Evolutionary conservation across 1,140 invertebrate species (phyloP), one percentile per base, ranked within the genome.

Genomic region (Drosophila ogumai): DNA sequence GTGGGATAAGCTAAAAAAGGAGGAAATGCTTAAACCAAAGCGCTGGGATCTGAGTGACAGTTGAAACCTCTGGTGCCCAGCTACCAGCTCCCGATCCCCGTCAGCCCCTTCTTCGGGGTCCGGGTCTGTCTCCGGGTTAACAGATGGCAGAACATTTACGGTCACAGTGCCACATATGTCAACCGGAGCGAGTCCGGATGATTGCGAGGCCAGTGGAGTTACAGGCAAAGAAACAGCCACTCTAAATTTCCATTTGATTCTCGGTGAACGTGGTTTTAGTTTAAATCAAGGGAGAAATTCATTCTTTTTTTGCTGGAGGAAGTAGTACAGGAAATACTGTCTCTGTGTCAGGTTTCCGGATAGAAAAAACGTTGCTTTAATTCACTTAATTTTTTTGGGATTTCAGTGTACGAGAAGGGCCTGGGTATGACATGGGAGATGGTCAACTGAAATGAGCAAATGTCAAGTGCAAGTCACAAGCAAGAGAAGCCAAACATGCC

Each of bases 101-200:
- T 9, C 3, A 10, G 7, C 17, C 44, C 46, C 66, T 15, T 34
- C 28, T 47, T n/a, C 43, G 22, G 22, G 4, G 22, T 7, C 64
- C 22, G 32, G 32, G 9, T 10, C 41, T 12, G 19, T 44, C 68
- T 59, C 77, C 80, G 75, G 76, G 77, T 57, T 88, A 85, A 88
- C 85, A 90, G 85, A 88, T 88, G 85, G 85, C 85, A 85, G 81
- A 90, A 90, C 81, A 88, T 90, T 90, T 88, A 79, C 85, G 81
- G 73, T 67, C 85, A 81, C 84, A 66, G 65, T 60, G 64, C 52
- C 67, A 76, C 71, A 84, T 87, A 75, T 87, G 82, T 82, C 82
- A 88, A 54, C 56, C 72, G 72, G 60, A 73, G 61, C 43, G 36
- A 72, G 67, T 58, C 50, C 71, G 60, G 84, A 69, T 58, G 82